Evolutionary conservation across 1,140 invertebrate genomes (phyloP).

Genomic region (Diplogasteroides magnus): DNA sequence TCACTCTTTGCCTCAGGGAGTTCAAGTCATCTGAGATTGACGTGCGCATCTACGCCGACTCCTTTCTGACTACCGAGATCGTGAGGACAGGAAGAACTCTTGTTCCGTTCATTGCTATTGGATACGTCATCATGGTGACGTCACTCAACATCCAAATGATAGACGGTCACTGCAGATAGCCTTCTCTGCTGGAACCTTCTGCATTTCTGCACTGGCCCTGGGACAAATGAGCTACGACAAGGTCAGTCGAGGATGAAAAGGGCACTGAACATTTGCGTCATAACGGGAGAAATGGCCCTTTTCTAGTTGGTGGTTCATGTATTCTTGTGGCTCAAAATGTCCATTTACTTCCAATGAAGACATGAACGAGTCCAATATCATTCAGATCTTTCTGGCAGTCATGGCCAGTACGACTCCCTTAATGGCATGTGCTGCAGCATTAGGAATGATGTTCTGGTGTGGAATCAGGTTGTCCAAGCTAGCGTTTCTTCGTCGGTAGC

Average conservation of each 20-base stretch:
- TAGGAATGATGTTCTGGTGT: conserved; percentile 47
- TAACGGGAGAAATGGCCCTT: background rate
- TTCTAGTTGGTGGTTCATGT: background rate
- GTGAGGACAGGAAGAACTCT: conserved; percentile 50
- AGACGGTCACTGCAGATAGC: background rate
- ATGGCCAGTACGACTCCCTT: conserved; percentile 49
- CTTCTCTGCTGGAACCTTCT: conserved; percentile 50
- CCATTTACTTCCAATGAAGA: too few species aligned
- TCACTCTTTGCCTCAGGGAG: conserved; percentile 35
- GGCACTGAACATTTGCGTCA: too few species aligned
- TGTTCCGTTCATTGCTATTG: conserved; percentile 49
- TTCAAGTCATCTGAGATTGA: conserved; percentile 50
- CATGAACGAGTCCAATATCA: too few species aligned
- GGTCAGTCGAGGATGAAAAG: too few species aligned
- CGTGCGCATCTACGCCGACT: conserved; percentile 45
- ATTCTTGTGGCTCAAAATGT: too few species aligned
- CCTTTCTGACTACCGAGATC: conserved; percentile 46
- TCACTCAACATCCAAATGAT: background rate
- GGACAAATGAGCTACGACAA: conserved; percentile 27
- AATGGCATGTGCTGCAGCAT: conserved; percentile 50
- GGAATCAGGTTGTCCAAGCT: conserved; percentile 38
- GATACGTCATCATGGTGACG: conserved; percentile 46
- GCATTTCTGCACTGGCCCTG: conserved; percentile 34
- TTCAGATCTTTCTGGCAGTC: conserved; percentile 42
- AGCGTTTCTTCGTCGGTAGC: too few species aligned